These are phyloP conservation scores for Reticulitermes speratus DNA, from an alignment of 1,140 invertebrate species.

Conservation along the genomic window DNA sequence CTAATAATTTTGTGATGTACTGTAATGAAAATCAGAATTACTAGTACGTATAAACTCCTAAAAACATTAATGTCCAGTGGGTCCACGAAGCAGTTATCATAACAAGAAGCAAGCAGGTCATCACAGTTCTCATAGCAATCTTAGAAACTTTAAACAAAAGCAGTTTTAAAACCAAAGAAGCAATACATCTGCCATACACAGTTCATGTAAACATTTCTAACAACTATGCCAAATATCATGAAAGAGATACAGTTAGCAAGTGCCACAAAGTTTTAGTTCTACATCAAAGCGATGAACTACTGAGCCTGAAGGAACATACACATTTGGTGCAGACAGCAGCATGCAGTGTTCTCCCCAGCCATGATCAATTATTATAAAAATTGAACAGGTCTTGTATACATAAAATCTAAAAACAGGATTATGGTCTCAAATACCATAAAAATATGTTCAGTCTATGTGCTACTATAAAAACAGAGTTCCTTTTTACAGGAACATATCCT, in stretches of 20 bases:
- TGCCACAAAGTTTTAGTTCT: not conserved
- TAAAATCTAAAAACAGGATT: not conserved
- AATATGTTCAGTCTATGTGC: no score
- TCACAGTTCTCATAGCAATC: not conserved
- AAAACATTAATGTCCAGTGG: no score
- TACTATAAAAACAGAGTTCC: no score
- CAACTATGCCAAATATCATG: not conserved
- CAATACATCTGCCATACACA: not conserved
- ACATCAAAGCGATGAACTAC: not conserved
- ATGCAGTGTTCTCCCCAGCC: not conserved
- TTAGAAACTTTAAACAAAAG: not conserved
- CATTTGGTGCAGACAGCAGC: not conserved
- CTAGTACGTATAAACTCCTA: no score
- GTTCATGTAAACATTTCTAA: not conserved
- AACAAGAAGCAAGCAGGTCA: not conserved
- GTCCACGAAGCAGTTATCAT: no score
- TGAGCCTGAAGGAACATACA: not conserved
- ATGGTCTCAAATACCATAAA: not conserved
- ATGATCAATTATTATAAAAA: not conserved
- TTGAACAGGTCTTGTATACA: not conserved
- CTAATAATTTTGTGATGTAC: no score
- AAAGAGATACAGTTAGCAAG: not conserved
- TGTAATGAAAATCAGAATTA: no score
- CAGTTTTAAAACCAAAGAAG: not conserved
- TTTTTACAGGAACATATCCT: no score